Evolutionary conservation across 2,797 vertebrate species (phyloP).

Genomic region (Gymnocypris eckloni): DNA sequence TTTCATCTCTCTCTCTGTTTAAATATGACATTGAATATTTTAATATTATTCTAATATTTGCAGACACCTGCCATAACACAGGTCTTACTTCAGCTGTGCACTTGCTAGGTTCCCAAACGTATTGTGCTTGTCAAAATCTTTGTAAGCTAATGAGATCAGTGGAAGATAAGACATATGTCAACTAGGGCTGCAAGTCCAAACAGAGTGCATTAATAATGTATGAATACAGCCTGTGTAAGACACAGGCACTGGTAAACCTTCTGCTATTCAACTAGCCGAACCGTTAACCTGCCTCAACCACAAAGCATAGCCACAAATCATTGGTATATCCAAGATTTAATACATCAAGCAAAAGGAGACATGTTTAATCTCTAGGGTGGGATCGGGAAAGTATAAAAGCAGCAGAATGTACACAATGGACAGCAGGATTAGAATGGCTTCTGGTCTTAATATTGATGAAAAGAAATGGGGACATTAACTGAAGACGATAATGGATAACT

Average conservation of each 20-base stretch:
- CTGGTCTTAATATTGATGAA: conserved; percentile 30
- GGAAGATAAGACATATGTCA: conserved; percentile 32
- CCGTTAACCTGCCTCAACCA: background rate
- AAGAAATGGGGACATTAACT: conserved; percentile 19
- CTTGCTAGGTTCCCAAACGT: background rate
- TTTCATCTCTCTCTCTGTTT: background rate
- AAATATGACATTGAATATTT: background rate
- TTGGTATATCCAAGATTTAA: background rate
- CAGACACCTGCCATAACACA: background rate
- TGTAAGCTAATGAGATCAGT: conserved; percentile 23
- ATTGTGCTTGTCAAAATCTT: conserved; percentile 13
- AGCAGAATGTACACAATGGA: background rate
- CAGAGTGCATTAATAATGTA: conserved; percentile 40
- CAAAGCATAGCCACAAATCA: background rate
- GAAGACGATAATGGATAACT: conserved; percentile 29
- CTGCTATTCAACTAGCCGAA: conserved; percentile 7
- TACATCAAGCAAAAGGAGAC: background rate
- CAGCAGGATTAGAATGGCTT: background rate
- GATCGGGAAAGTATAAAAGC: background rate
- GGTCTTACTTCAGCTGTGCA: background rate
- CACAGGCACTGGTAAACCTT: conserved; percentile 14
- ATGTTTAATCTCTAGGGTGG: background rate
- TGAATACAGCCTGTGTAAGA: conserved; percentile 8
- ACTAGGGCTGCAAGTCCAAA: conserved; percentile 27
- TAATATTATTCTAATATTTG: conserved; percentile 1